phyloP scores from a whole-genome alignment of 2,888 invertebrate genomes.

The Vesta saturnalis region DNA sequence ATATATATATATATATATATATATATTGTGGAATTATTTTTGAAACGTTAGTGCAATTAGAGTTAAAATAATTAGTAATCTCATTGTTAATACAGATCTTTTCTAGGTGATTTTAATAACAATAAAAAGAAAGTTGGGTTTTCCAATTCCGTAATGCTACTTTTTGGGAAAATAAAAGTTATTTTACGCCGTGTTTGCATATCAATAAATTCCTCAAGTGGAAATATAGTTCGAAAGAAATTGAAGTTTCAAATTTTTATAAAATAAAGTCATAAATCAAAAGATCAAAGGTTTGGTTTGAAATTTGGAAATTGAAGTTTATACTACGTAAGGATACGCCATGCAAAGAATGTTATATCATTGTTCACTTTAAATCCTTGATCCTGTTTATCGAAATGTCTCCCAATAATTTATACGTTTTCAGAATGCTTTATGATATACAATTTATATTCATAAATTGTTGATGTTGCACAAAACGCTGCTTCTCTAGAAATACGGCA shows the following conservation, averaged over 20 bases:
- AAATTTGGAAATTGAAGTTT: constrained; percentile 15
- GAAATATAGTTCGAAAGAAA: constrained; percentile 18
- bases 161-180: background rate
- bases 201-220: constrained; percentile 18
- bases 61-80: too few relatives aligned
- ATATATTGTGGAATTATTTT: too few relatives aligned
- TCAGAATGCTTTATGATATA: background rate
- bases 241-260: constrained; percentile 19
- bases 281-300: constrained; percentile 20
- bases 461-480: background rate
- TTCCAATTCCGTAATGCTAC: background rate
- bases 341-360: constrained; percentile 8
- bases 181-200: constrained; percentile 20
- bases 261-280: constrained; percentile 23
- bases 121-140: background rate
- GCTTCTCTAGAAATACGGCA: background rate
- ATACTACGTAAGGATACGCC: background rate
- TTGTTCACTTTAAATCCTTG: constrained; percentile 13
- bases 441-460: constrained; percentile 8
- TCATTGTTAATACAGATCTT: too few relatives aligned
- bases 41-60: too few relatives aligned
- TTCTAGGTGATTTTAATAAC: background rate
- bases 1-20: too few relatives aligned
- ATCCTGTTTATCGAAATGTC: constrained; percentile 16
- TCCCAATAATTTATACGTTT: background rate